A percentile compares a stretch with the other conserved stretches of the same genome.
Evolutionary conservation across 2,113 vertebrate species (phyloP).

Genomic region (Equus przewalskii): DNA sequence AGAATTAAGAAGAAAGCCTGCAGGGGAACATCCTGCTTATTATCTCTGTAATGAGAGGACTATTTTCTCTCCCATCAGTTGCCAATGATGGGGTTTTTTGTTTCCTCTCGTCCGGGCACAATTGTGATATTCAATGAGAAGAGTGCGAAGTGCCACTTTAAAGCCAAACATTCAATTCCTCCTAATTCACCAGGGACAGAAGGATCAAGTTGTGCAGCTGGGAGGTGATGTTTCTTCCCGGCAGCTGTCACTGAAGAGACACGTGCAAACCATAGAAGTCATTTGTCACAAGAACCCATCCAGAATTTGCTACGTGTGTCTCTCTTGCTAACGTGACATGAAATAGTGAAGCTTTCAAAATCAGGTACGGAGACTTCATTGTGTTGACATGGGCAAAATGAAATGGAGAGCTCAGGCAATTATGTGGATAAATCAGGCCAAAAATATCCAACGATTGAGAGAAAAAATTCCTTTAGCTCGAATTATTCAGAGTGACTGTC

Average conservation of each 20-base stretch:
- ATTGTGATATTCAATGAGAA: slow-evolving; percentile 83
- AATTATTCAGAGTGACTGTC: slow-evolving; percentile 68
- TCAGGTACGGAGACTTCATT: slow-evolving; percentile 67
- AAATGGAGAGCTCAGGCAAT: slow-evolving; percentile 74
- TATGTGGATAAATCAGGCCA: slow-evolving; percentile 74
- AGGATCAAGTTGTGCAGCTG: slow-evolving; percentile 88
- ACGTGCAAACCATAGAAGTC: slow-evolving; percentile 85
- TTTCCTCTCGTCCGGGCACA: slow-evolving; percentile 84
- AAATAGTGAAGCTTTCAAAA: slow-evolving; percentile 85
- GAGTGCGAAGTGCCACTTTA: slow-evolving; percentile 87
- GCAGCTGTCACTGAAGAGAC: slow-evolving; percentile 88
- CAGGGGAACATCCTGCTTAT: slow-evolving; percentile 85
- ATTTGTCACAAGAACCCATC: slow-evolving; percentile 85
- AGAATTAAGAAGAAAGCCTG: slow-evolving; percentile 82
- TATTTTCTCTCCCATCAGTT: slow-evolving; percentile 86
- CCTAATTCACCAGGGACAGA: slow-evolving; percentile 86
- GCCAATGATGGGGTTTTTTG: slow-evolving; percentile 85
- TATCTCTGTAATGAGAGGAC: slow-evolving; percentile 85
- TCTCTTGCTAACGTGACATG: slow-evolving; percentile 79
- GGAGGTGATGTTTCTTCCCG: slow-evolving; percentile 87
- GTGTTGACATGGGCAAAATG: slow-evolving; percentile 79
- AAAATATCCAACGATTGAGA: slow-evolving; percentile 64
- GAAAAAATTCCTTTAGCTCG: slow-evolving; percentile 63
- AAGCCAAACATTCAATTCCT: slow-evolving; percentile 83
- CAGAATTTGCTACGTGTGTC: slow-evolving; percentile 78